Percentiles rank a stretch among this genome's conserved stretches.
These are phyloP conservation scores for Gnathonemus echidnorhynchus DNA, from an alignment of 2,113 vertebrate genomes.

Conservation along the genomic window DNA sequence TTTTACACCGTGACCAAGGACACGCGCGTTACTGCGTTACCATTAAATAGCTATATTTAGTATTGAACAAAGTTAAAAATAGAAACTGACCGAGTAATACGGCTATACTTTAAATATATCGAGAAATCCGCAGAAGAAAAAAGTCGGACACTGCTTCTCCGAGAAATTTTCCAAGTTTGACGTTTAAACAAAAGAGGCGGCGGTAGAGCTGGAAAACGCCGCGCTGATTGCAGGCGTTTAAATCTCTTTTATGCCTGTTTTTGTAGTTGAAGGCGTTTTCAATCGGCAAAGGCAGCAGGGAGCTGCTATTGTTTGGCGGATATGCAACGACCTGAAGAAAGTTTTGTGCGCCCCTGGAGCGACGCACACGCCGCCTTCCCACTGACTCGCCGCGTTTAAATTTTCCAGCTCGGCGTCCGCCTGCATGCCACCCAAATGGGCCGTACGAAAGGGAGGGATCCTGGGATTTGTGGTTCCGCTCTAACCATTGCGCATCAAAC, in stretches of 20 bases:
- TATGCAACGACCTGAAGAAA: not conserved
- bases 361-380: not conserved
- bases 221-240: not conserved
- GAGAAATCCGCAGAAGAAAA: not conserved
- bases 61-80: slow-evolving; percentile 34
- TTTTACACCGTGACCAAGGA: slow-evolving; percentile 28
- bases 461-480: not conserved
- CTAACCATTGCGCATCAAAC: not conserved
- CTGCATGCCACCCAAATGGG: not conserved
- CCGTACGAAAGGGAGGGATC: not conserved
- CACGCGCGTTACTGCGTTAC: not conserved
- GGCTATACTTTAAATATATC: not conserved
- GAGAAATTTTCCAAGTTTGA: not conserved
- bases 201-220: not conserved
- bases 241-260: not conserved
- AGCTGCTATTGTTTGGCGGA: not conserved
- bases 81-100: not conserved
- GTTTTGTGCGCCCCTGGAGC: not conserved
- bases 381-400: not conserved
- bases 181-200: not conserved
- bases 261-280: not conserved
- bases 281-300: not conserved
- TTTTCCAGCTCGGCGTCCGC: not conserved
- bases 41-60: slow-evolving; percentile 47
- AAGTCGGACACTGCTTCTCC: not conserved